Evolutionary conservation across 2,888 invertebrate species (phyloP).

Genomic region (Deilephila elpenor): DNA sequence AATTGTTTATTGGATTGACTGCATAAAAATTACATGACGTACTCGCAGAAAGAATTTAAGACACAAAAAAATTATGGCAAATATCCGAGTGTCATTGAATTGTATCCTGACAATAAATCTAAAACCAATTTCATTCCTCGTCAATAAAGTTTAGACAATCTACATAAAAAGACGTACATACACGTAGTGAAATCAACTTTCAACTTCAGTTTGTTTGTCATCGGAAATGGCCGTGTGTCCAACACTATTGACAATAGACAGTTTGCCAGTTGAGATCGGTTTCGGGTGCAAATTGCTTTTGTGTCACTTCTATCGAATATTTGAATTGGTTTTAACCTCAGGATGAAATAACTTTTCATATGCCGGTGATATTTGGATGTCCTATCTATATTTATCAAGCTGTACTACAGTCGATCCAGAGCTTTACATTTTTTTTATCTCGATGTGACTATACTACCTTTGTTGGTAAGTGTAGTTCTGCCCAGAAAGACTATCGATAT

Average conservation of each 20-base stretch:
- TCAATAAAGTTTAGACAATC: not conserved
- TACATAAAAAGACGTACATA: not conserved
- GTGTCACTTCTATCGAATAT: slow-evolving; percentile 70
- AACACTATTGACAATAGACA: slow-evolving; percentile 48
- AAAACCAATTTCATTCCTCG: not conserved
- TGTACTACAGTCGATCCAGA: not conserved
- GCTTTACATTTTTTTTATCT: too few species aligned
- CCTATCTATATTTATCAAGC: slow-evolving; percentile 31
- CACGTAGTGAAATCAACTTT: not conserved
- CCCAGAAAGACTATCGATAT: not conserved
- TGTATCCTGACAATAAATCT: not conserved
- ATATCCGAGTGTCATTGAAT: too few species aligned
- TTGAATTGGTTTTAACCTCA: slow-evolving; percentile 79
- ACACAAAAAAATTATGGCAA: too few species aligned
- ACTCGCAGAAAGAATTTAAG: too few species aligned
- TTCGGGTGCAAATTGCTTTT: slow-evolving; percentile 66
- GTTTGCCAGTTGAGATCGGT: slow-evolving; percentile 51
- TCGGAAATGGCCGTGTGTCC: slow-evolving; percentile 1
- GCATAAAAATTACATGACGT: too few species aligned
- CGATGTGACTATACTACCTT: too few species aligned
- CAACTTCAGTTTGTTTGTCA: not conserved
- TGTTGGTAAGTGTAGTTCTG: too few species aligned
- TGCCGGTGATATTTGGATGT: slow-evolving; percentile 55
- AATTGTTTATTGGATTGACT: too few species aligned
- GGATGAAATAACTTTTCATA: slow-evolving; percentile 60